phyloP scores from a whole-genome alignment of 2,113 vertebrate genomes.

The Erinaceus europaeus region DNA sequence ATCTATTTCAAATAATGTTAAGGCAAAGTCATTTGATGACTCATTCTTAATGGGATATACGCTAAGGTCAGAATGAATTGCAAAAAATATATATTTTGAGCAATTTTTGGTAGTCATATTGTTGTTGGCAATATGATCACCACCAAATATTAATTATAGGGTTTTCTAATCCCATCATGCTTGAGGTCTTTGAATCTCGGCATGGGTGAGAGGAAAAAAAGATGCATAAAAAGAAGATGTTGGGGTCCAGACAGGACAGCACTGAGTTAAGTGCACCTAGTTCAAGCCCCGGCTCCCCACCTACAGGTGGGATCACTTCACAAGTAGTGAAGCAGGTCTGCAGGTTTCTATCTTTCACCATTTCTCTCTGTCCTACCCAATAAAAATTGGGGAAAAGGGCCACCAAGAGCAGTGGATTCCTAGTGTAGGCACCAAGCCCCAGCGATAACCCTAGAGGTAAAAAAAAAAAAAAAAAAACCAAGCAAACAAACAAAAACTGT shows the following conservation, averaged over 20 bases:
- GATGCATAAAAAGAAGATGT: neutral
- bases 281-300: no score
- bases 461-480: no score
- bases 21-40: neutral
- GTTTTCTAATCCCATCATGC: neutral
- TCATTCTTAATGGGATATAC: neutral
- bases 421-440: no score
- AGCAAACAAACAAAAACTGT: no score
- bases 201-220: neutral
- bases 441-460: no score
- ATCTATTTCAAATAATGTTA: neutral
- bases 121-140: neutral
- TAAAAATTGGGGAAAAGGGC: neutral
- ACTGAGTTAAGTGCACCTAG: no score
- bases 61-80: neutral
- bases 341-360: no score
- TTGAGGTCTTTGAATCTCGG: neutral
- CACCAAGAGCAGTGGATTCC: no score
- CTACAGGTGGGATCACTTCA: no score
- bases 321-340: no score
- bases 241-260: no score
- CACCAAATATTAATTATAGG: neutral
- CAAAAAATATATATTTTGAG: neutral
- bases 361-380: no score
- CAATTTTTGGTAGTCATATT: neutral